Conservation (phyloP, 2,888 invertebrate species). For the Netelia fuscicornis region DNA sequence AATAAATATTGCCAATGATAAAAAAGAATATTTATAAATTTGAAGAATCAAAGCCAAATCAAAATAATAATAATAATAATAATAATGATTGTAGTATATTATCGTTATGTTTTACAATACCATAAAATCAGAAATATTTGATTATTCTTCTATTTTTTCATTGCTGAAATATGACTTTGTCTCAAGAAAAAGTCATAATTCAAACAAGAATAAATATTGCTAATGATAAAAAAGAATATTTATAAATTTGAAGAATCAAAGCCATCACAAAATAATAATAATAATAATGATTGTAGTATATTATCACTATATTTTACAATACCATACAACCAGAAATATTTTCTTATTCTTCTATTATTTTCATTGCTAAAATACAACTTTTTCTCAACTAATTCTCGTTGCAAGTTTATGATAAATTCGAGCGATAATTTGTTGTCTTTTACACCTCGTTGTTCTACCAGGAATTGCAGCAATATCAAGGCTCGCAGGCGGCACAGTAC, state of each 20-base stretch:
- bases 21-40: no score
- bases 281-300: no score
- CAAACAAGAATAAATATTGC: no score
- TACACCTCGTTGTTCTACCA: conserved; percentile 71
- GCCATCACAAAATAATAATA: no score
- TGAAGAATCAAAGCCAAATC: no score
- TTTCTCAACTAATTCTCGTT: background rate
- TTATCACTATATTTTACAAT: no score
- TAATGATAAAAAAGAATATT: background rate
- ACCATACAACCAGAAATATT: background rate
- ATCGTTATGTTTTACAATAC: no score
- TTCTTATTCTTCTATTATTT: background rate
- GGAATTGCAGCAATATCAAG: conserved; percentile 83
- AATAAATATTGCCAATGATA: no score
- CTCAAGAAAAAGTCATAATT: no score
- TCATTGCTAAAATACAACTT: background rate
- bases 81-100: no score
- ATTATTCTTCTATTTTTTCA: background rate
- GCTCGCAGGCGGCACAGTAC: conserved; percentile 87
- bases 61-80: no score
- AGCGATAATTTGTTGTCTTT: conserved; percentile 62
- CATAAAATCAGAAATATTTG: background rate
- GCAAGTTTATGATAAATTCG: conserved; percentile 1
- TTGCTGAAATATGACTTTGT: background rate
- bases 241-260: no score